Base-by-base conservation (phyloP, 2,797 vertebrate species). In the Amazonetta brasiliensis region DNA sequence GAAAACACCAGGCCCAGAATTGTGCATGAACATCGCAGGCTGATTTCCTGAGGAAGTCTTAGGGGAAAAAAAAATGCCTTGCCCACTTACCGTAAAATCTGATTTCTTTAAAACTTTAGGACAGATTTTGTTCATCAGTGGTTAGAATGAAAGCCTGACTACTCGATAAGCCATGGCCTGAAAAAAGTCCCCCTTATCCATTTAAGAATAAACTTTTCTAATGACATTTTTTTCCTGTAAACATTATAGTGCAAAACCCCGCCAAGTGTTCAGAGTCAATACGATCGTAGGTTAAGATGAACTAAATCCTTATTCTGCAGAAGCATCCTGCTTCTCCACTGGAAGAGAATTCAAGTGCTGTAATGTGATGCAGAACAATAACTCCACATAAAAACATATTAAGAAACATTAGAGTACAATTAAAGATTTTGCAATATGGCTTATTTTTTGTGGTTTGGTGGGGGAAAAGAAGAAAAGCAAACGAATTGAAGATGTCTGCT, bases 231-330 rank as follows among this genome's bases (percentile, higher is more conserved):
- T 60, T 62, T 19, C 77, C 33, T 78, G 69, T 33, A 41, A 89
- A 67, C 18, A 39, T 39, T 8, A 84, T 8, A 30, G 13, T 8
- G 50, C 31, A 86, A 84, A 95, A 43, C 19, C 13, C 37, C 39
- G 52, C 48, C 5, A 4, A 56, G 14, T 5, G 19, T 39, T 77
- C 28, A 20, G 67, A 58, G 56, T 28, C 54, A 44, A 12, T 41
- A 13, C 0, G 0, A 13, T 9, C 52, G 23, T 0, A n/a, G 59
- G 21, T 25, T 35, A 35, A 87, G 33, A 9, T 41, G 37, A 91
- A 67, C 37, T 39, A 19, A 80, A 35, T 6, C 37, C 48, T 25
- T 68, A 39, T 33, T 35, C 23, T 33, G 73, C 73, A 86, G 60
- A 88, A 86, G 37, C 31, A 10, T 3, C 10, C 39, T 33, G 68